A percentile compares a stretch with the other conserved stretches of the same genome.
Evolutionary conservation across 1,140 invertebrate species (phyloP).

Genomic region (Drosophila takahashii): DNA sequence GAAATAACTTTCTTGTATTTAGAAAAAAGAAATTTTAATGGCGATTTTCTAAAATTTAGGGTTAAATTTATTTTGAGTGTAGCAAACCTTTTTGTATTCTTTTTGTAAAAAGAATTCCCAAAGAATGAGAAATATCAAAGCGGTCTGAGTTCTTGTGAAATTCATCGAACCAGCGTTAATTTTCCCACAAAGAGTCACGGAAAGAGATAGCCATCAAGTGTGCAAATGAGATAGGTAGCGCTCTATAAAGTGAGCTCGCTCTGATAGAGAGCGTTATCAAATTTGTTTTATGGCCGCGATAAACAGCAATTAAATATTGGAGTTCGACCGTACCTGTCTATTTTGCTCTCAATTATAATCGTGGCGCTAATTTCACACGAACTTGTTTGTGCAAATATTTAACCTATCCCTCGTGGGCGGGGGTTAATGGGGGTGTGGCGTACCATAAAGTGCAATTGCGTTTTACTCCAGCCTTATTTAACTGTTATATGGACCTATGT

Average conservation of each 20-base stretch:
- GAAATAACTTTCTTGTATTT: too few species aligned
- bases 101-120: neutral
- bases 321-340: slow-evolving; percentile 52
- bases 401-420: neutral
- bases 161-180: slow-evolving; percentile 63
- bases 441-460: slow-evolving; percentile 73
- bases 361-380: slow-evolving; percentile 61
- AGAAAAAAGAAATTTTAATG: too few species aligned
- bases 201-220: neutral
- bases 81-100: neutral
- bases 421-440: slow-evolving; percentile 9
- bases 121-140: slow-evolving; percentile 1
- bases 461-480: slow-evolving; percentile 50
- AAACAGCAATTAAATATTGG: slow-evolving; percentile 61
- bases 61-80: too few species aligned
- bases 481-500: slow-evolving; percentile 44
- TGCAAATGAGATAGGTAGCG: slow-evolving; percentile 3
- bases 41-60: too few species aligned
- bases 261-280: slow-evolving; percentile 29
- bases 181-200: slow-evolving; percentile 7
- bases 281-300: slow-evolving; percentile 37
- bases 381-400: slow-evolving; percentile 66
- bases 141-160: slow-evolving; percentile 66
- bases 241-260: neutral
- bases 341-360: slow-evolving; percentile 56